Evolutionary conservation across 2,113 vertebrate species (phyloP).

Genomic region (Peromyscus maniculatus): DNA sequence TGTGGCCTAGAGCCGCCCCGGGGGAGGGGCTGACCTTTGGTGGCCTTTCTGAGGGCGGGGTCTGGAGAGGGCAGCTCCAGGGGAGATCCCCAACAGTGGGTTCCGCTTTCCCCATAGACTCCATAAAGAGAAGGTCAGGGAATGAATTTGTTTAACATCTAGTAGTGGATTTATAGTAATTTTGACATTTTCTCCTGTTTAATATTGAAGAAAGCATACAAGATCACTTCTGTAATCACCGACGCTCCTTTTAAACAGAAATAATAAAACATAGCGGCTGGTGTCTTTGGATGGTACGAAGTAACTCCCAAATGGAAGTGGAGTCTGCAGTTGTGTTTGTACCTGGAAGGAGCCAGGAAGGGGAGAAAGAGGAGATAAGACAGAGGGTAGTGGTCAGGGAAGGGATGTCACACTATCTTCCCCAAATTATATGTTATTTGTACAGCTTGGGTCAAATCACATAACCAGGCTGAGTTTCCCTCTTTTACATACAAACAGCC

Average conservation of each 20-base stretch:
- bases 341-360: not conserved
- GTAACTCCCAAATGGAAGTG: not conserved
- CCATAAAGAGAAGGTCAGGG: not conserved
- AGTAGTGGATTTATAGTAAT: slow-evolving; percentile 30
- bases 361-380: not conserved
- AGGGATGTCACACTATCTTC: not conserved
- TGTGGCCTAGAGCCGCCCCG: too few species aligned
- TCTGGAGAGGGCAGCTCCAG: too few species aligned
- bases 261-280: not conserved
- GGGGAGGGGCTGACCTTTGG: too few species aligned
- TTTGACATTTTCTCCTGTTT: slow-evolving; percentile 19
- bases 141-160: not conserved
- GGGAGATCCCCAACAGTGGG: not conserved
- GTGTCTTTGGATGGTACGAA: slow-evolving; percentile 43
- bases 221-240: not conserved
- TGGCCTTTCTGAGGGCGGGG: too few species aligned
- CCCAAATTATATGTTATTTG: slow-evolving; percentile 23
- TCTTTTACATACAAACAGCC: not conserved
- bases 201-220: slow-evolving; percentile 19
- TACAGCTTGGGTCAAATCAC: slow-evolving; percentile 27
- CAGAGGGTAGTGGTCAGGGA: not conserved
- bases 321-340: not conserved
- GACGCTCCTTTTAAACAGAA: slow-evolving; percentile 48
- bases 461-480: slow-evolving; percentile 35
- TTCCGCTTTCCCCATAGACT: not conserved